Evolutionary conservation across 2,113 vertebrate species (phyloP).

Genomic region (Melospiza melodia): DNA sequence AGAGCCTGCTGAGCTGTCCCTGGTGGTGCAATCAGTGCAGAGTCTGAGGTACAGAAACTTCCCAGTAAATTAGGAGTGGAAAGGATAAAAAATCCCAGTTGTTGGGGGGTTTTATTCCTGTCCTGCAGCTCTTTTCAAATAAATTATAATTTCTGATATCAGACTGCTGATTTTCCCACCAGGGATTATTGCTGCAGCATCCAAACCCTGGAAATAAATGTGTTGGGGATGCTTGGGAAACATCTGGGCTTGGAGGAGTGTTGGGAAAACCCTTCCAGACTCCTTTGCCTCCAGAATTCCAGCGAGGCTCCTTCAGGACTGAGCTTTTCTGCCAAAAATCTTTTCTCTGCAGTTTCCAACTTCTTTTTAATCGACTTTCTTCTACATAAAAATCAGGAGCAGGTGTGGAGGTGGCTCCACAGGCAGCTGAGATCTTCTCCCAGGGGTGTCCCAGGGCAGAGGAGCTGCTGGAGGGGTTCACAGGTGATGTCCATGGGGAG

Average conservation of each 20-base stretch:
- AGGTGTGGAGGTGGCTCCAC: not conserved
- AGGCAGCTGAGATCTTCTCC: not conserved
- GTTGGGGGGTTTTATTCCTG: not conserved
- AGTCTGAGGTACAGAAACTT: not conserved
- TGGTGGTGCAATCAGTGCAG: not conserved
- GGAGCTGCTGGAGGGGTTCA: not conserved
- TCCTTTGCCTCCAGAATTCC: not conserved
- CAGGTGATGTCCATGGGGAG: no score
- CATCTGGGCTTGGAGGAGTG: not conserved
- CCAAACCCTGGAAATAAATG: not conserved
- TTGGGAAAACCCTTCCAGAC: not conserved
- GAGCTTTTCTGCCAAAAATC: not conserved
- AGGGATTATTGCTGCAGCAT: not conserved
- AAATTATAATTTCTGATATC: not conserved
- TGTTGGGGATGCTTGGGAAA: not conserved
- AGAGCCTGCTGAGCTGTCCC: not conserved
- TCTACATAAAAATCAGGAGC: not conserved
- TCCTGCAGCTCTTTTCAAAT: not conserved
- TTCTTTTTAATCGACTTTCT: not conserved
- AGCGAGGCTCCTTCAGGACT: not conserved
- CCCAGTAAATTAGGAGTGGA: not conserved
- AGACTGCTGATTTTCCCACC: not conserved
- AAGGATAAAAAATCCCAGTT: not conserved
- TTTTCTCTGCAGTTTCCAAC: not conserved
- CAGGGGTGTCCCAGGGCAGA: not conserved